Conservation (phyloP, 2,797 vertebrate species). For the Anguilla marmorata region DNA sequence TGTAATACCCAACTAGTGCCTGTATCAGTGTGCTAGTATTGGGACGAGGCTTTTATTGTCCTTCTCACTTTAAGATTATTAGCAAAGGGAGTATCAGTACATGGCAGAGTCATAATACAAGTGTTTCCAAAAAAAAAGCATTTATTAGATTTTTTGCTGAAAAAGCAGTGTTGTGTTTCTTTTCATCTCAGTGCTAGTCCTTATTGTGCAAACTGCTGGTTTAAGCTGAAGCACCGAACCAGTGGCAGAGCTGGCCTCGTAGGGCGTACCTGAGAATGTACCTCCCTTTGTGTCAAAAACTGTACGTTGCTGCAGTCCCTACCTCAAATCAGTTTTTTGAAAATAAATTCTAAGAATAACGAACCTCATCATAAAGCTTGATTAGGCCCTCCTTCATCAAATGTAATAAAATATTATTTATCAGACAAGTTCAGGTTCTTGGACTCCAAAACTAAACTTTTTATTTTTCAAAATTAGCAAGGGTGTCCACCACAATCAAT, state of each 20-base stretch:
- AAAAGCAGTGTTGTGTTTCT: slow-evolving; percentile 34
- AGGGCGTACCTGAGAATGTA: neutral
- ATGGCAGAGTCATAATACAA: slow-evolving; percentile 47
- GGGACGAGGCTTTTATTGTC: slow-evolving; percentile 72
- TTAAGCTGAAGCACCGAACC: neutral
- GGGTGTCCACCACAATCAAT: slow-evolving; percentile 27
- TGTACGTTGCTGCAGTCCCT: neutral
- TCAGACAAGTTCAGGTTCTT: neutral
- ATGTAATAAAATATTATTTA: neutral
- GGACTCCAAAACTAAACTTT: neutral
- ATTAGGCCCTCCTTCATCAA: neutral
- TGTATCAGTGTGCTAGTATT: slow-evolving; percentile 85
- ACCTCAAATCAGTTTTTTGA: neutral
- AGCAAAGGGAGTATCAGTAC: slow-evolving; percentile 45
- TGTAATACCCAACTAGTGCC: slow-evolving; percentile 73
- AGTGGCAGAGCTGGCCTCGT: slow-evolving; percentile 9
- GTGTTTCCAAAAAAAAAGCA: slow-evolving; percentile 31
- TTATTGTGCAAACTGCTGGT: slow-evolving; percentile 21
- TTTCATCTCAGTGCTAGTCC: slow-evolving; percentile 31
- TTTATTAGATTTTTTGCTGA: slow-evolving; percentile 24
- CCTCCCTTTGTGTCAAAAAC: neutral
- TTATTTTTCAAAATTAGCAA: neutral
- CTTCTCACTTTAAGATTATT: slow-evolving; percentile 57
- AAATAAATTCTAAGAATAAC: neutral
- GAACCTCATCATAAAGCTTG: neutral